Conservation (phyloP, 2,888 invertebrate species). For the Chromoteleia sp. region DNA sequence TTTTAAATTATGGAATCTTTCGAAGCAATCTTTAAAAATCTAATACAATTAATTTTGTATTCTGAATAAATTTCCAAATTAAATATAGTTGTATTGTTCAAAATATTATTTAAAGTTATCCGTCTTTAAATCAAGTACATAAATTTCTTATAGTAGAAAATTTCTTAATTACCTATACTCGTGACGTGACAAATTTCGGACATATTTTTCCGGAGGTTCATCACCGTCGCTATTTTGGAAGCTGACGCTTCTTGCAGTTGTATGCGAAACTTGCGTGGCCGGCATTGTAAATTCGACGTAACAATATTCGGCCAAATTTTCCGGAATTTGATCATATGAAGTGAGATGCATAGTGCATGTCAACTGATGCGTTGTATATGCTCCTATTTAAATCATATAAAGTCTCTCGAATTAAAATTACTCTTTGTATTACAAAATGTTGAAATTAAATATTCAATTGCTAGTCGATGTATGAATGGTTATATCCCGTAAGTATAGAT, state of each 20-base stretch:
- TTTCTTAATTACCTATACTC: constrained; percentile 90
- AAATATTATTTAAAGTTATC: too few relatives aligned
- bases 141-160: too few relatives aligned
- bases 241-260: constrained; percentile 97
- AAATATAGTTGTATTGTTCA: too few relatives aligned
- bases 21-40: too few relatives aligned
- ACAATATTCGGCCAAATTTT: constrained; percentile 94
- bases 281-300: constrained; percentile 99
- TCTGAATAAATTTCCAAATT: too few relatives aligned
- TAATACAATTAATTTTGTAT: too few relatives aligned
- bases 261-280: constrained; percentile 97
- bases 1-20: too few relatives aligned
- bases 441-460: neutral
- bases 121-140: too few relatives aligned
- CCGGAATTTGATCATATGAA: constrained; percentile 98
- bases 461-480: neutral
- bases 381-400: constrained; percentile 87
- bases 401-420: too few relatives aligned
- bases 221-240: constrained; percentile 93
- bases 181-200: constrained; percentile 97
- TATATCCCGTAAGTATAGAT: constrained; percentile 1
- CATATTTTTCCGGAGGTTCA: constrained; percentile 99
- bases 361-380: constrained; percentile 98
- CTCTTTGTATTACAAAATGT: too few relatives aligned
- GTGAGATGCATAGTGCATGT: constrained; percentile 97